Evolutionary conservation across 2,113 vertebrate species (phyloP).

Genomic region (Oncorhynchus mykiss): DNA sequence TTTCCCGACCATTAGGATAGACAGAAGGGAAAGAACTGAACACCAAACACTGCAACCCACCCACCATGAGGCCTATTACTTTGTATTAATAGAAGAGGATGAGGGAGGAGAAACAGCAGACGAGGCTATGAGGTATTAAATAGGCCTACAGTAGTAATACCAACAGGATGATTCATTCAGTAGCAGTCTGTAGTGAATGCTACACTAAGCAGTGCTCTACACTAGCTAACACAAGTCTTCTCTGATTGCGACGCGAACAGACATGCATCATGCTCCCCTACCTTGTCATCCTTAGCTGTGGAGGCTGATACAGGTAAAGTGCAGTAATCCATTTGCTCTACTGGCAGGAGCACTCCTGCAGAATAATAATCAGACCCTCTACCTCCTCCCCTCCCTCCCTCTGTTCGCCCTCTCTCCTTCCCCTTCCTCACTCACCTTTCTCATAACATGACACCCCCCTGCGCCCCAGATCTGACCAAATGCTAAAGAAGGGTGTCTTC

Average conservation of each 20-base stretch:
- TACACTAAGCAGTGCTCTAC: background rate
- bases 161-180: background rate
- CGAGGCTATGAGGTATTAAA: slow-evolving; percentile 14
- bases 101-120: background rate
- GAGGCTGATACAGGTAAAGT: slow-evolving; percentile 95
- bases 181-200: background rate
- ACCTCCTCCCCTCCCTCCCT: slow-evolving; percentile 1
- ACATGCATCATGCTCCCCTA: slow-evolving; percentile 85
- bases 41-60: slow-evolving; percentile 10
- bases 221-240: slow-evolving; percentile 46
- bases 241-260: slow-evolving; percentile 79
- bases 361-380: slow-evolving; percentile 89
- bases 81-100: slow-evolving; percentile 25
- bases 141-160: slow-evolving; percentile 17
- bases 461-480: slow-evolving; percentile 84
- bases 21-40: slow-evolving; percentile 38
- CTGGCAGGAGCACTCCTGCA: slow-evolving; percentile 86
- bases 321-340: slow-evolving; percentile 97
- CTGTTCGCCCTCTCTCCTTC: slow-evolving; percentile 10
- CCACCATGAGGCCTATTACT: slow-evolving; percentile 6
- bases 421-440: slow-evolving; percentile 74
- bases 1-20: background rate
- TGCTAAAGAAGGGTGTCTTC: slow-evolving; percentile 86
- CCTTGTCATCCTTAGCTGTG: slow-evolving; percentile 89
- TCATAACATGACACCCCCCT: slow-evolving; percentile 79